phyloP scores from a whole-genome alignment of 2,888 invertebrate genomes.

The Pachymerium ferrugineum region DNA sequence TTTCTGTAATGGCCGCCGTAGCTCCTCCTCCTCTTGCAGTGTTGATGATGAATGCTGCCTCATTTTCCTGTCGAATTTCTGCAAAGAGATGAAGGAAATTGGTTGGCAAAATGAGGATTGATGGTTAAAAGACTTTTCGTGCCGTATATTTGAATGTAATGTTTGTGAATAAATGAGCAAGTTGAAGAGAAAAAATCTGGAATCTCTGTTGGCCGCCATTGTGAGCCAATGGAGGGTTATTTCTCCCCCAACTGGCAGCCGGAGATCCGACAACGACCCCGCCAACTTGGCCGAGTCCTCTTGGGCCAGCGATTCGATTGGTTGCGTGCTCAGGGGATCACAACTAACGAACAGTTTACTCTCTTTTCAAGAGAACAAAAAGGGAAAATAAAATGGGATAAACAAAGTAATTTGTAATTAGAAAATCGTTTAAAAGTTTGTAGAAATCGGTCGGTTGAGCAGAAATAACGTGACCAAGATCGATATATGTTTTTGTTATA shows the following conservation, averaged over 20 bases:
- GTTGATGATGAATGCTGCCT: not conserved
- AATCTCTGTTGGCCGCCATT: conserved; percentile 24
- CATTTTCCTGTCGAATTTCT: not conserved
- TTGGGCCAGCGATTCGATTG: conserved; percentile 10
- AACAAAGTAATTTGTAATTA: not conserved
- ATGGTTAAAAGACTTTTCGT: not conserved
- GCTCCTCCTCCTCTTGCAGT: not conserved
- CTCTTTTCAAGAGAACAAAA: not conserved
- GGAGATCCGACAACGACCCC: conserved; percentile 4
- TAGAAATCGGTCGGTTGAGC: too few species aligned
- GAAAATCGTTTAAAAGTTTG: not conserved
- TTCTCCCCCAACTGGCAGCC: not conserved
- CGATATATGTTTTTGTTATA: too few species aligned
- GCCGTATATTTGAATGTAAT: not conserved
- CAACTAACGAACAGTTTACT: conserved; percentile 3
- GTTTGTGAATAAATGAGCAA: not conserved
- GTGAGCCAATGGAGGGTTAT: conserved; percentile 19
- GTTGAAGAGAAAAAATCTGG: not conserved
- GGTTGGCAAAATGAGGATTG: not conserved
- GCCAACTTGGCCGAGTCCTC: not conserved
- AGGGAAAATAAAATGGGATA: not conserved
- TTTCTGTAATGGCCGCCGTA: not conserved
- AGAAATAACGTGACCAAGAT: too few species aligned
- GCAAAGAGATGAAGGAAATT: conserved; percentile 17
- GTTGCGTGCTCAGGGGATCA: conserved; percentile 11